Base-by-base conservation (phyloP, 2,797 vertebrate species). In the Arremon brunneinucha region DNA sequence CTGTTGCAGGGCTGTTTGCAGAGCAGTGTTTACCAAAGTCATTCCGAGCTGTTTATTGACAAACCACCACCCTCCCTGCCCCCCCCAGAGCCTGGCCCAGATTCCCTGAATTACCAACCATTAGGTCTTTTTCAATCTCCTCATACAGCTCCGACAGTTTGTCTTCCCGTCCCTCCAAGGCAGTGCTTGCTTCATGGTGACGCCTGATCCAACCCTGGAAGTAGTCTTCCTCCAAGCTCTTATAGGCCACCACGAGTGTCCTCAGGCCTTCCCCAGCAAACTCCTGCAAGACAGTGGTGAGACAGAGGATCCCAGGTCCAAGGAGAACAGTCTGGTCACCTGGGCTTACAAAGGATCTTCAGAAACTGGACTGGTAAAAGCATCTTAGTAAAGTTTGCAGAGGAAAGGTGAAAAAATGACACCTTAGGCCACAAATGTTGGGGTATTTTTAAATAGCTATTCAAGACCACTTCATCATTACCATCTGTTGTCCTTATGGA, bases 201-300 rank as follows among this genome's bases (percentile, higher is more conserved):
- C 98, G 98, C 59, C 39, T 76, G 85, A 44, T 98, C 99, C 99
- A 99, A 2, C 95, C 77, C 14, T 87, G 77, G 91, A 99, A 98
- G 86, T 98, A 98, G 1, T 17, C 47, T 76, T 98, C 87, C 2
- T 99, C 98, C 95, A 99, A 32, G 78, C 98, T 98, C 92, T 99
- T 99, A 87, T 98, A 99, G 84, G 99, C 99, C 91, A 99, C 98
- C 30, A 98, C 98, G 0, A 99, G 97, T 2, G 99, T 99, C 57
- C 98, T 98, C 64, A 99, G 97, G 53, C 99, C 99, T n/a, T 99
- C 98, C 10, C 98, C 98, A 21, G 99, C 99, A 97, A 99, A 99
- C 71, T 99, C 98, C 99, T 99, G 60, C 5, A 63, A 96, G 69
- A 95, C 41, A 93, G 30, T 8, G 26, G 30, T 78, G 20, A 71